Conservation (phyloP, 2,888 invertebrate species). For the Andrena marginata region DNA sequence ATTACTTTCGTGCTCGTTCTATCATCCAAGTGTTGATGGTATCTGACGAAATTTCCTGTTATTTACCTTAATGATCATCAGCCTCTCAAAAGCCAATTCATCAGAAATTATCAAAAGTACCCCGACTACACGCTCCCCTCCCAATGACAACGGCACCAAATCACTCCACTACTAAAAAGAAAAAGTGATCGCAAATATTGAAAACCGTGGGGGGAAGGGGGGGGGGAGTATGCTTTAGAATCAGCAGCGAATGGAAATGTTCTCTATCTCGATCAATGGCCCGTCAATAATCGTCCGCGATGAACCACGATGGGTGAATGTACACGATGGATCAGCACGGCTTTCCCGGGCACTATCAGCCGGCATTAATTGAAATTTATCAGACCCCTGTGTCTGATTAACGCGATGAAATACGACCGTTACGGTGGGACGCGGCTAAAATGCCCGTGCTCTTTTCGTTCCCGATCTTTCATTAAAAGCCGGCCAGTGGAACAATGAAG, state of each 20-base stretch:
- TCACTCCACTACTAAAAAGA: not conserved
- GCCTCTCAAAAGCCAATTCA: not conserved
- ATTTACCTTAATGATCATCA: not conserved
- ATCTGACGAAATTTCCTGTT: not conserved
- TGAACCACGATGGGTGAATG: not conserved
- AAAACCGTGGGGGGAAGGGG: not conserved
- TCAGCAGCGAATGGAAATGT: not conserved
- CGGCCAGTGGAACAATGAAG: constrained; percentile 5
- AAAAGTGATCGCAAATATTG: not conserved
- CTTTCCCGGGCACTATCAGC: not conserved
- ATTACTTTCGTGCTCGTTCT: not conserved
- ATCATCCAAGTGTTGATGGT: not conserved
- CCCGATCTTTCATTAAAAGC: constrained; percentile 50
- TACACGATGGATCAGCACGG: not conserved
- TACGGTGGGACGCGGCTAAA: constrained; percentile 19
- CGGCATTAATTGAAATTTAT: constrained; percentile 45
- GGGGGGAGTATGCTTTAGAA: not conserved
- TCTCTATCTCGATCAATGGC: not conserved
- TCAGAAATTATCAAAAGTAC: not conserved
- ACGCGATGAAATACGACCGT: constrained; percentile 24
- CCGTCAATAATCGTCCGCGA: not conserved
- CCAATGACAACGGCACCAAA: not conserved
- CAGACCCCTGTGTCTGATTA: constrained; percentile 33
- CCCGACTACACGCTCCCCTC: not conserved
- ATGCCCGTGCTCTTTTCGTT: constrained; percentile 21